A percentile compares a stretch with the other conserved stretches of the same genome.
Conservation (phyloP, 2,113 vertebrate species). For the Triplophysa tibetana region DNA sequence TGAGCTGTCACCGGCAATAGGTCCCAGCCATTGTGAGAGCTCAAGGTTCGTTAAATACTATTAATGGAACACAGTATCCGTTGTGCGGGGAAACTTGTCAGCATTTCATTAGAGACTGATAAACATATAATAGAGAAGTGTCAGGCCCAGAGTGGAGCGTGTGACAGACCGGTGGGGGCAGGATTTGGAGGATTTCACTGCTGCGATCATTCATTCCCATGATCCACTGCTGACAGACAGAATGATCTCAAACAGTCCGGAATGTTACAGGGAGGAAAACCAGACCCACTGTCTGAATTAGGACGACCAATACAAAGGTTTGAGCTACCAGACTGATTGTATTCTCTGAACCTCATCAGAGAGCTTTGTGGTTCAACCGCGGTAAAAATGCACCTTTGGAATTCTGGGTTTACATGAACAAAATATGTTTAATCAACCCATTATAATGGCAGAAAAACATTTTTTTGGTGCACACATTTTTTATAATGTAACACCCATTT, state of each 20-base stretch:
- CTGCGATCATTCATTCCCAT: slow-evolving; percentile 60
- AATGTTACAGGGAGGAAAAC: slow-evolving; percentile 14
- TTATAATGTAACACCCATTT: too few species aligned
- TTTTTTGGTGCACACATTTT: background rate
- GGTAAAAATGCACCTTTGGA: slow-evolving; percentile 40
- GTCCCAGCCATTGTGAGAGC: slow-evolving; percentile 65
- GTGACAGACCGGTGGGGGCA: slow-evolving; percentile 53
- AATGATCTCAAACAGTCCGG: slow-evolving; percentile 23
- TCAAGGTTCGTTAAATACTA: slow-evolving; percentile 74
- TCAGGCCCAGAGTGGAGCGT: slow-evolving; percentile 62
- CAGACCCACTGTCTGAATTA: slow-evolving; percentile 2
- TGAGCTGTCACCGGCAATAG: slow-evolving; percentile 70
- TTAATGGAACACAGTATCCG: slow-evolving; percentile 70
- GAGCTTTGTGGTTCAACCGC: background rate
- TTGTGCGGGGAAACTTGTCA: slow-evolving; percentile 70
- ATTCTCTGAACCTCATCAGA: slow-evolving; percentile 1
- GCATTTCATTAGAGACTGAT: slow-evolving; percentile 75
- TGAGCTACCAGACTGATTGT: slow-evolving; percentile 40
- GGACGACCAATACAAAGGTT: slow-evolving; percentile 11
- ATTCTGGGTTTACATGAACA: slow-evolving; percentile 67
- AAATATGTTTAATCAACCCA: slow-evolving; percentile 70
- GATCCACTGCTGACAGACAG: slow-evolving; percentile 55
- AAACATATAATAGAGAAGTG: slow-evolving; percentile 72
- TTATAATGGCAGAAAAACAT: slow-evolving; percentile 23
- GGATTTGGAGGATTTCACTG: slow-evolving; percentile 62